phyloP scores from a whole-genome alignment of 2,797 vertebrate species.

The Rhyacichthys aspro region DNA sequence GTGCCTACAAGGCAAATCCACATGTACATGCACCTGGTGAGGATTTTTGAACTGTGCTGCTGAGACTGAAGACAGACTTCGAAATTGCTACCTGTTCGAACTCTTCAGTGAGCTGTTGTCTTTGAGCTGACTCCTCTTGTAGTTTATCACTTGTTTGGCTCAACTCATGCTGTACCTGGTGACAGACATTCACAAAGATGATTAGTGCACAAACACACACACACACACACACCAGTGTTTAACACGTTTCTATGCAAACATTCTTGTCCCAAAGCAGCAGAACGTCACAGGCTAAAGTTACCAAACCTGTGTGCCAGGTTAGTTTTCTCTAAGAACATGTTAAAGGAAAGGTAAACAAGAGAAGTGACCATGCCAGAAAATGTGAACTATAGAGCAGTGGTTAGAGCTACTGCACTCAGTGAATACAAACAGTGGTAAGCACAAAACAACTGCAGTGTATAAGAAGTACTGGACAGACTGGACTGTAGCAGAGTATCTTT shows the following conservation, averaged over 20 bases:
- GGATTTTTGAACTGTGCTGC: background rate
- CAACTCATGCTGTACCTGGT: conserved; percentile 83
- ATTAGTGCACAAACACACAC: no score
- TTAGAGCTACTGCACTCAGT: conserved; percentile 53
- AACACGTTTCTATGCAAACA: conserved; percentile 21
- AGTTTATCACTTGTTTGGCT: conserved; percentile 77
- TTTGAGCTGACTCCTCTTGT: conserved; percentile 77
- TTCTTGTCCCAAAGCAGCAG: conserved; percentile 21
- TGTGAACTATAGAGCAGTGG: conserved; percentile 41
- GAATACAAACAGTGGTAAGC: conserved; percentile 57
- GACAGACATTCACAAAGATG: conserved; percentile 11
- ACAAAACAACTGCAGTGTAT: conserved; percentile 36
- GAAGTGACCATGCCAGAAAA: conserved; percentile 53
- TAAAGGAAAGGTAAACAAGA: conserved; percentile 24
- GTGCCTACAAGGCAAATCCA: conserved; percentile 74
- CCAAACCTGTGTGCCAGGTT: conserved; percentile 47
- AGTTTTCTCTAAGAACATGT: conserved; percentile 38
- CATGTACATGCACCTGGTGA: conserved; percentile 4
- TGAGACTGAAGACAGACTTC: background rate
- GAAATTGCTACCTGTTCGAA: conserved; percentile 84
- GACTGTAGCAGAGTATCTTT: conserved; percentile 17
- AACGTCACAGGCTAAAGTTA: conserved; percentile 32
- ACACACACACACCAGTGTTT: background rate
- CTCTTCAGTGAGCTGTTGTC: conserved; percentile 81
- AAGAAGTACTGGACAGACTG: conserved; percentile 68